phyloP scores from a whole-genome alignment of 2,113 vertebrate species.

The Callaeas wilsoni region DNA sequence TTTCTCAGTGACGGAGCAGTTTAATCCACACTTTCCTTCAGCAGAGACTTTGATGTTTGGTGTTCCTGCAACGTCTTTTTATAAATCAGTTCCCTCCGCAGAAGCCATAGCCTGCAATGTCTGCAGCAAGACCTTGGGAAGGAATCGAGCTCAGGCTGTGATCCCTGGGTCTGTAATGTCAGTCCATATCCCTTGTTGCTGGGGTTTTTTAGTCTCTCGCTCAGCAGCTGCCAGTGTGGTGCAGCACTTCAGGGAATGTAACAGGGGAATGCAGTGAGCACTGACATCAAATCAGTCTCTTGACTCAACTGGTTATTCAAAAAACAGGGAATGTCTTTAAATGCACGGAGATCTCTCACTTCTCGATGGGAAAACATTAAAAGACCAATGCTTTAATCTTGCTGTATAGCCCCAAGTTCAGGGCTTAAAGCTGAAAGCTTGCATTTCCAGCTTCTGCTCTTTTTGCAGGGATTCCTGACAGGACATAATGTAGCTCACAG shows the following conservation, averaged over 20 bases:
- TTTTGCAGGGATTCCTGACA: constrained; percentile 17
- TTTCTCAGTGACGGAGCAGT: neutral
- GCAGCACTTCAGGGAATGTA: neutral
- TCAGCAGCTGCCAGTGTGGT: neutral
- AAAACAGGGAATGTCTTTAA: neutral
- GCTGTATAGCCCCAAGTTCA: neutral
- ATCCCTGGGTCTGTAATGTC: neutral
- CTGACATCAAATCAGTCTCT: neutral
- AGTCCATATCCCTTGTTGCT: fast-evolving
- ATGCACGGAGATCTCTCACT: neutral
- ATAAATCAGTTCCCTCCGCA: neutral
- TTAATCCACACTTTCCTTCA: neutral
- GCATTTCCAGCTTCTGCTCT: constrained; percentile 6
- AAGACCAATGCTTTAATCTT: neutral
- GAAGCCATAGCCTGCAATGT: neutral
- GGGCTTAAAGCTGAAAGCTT: constrained; percentile 34
- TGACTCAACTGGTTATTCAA: neutral
- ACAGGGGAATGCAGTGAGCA: neutral
- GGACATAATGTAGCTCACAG: neutral
- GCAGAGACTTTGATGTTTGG: neutral
- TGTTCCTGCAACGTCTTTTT: neutral
- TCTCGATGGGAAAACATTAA: neutral
- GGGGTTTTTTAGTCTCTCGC: neutral
- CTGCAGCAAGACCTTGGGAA: neutral
- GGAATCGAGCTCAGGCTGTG: fast-evolving